A percentile compares a stretch with the other conserved stretches of the same genome.
These are phyloP conservation scores for Phoeniculus purpureus DNA, from an alignment of 2,797 vertebrate genomes.

Conservation along the genomic window DNA sequence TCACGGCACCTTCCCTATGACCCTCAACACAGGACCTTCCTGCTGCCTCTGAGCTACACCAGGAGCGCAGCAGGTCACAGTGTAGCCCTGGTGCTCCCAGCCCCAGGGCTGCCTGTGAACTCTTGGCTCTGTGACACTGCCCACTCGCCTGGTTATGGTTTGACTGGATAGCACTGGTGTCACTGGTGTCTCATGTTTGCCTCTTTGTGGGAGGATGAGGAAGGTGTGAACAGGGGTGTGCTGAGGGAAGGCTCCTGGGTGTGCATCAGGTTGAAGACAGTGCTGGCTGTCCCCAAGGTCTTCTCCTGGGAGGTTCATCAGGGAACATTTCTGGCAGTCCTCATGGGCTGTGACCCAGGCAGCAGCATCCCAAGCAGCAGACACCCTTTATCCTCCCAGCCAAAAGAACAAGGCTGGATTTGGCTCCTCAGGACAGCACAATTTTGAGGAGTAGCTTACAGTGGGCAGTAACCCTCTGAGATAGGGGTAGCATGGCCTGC, in stretches of 20 bases:
- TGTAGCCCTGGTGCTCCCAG: rapidly evolving
- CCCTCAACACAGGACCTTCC: neutral
- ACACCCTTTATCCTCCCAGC: neutral
- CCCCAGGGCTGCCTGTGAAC: neutral
- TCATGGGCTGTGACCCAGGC: neutral
- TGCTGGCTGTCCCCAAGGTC: neutral
- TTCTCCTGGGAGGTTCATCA: neutral
- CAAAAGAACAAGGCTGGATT: neutral
- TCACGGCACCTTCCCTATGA: constrained; percentile 44
- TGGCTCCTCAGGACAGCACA: neutral
- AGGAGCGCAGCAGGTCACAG: neutral
- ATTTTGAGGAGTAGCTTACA: neutral
- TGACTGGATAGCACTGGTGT: neutral
- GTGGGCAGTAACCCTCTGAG: neutral
- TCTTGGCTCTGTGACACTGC: rapidly evolving
- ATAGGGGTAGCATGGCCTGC: neutral
- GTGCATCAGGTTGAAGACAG: neutral
- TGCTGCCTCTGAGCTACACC: neutral
- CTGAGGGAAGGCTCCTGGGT: neutral
- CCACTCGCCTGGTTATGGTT: neutral
- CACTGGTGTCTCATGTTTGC: neutral
- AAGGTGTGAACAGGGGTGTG: neutral
- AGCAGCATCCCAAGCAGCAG: neutral
- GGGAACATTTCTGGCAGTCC: neutral
- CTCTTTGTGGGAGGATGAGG: neutral